Evolutionary conservation across 2,888 invertebrate genomes (phyloP).

Genomic region (Epinotia demarniana): DNA sequence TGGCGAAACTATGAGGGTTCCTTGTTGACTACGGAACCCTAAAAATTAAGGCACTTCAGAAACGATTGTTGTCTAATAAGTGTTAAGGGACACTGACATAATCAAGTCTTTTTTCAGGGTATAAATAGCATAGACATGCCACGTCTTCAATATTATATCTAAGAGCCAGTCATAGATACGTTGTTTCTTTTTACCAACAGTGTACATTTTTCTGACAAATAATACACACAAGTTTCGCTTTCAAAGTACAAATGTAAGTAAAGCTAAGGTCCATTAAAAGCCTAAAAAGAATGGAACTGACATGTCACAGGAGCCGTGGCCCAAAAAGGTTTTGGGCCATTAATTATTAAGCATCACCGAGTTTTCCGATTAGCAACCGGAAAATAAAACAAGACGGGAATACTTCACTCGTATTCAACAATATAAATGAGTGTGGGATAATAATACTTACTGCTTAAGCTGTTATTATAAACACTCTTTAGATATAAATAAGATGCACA

Average conservation of each 20-base stretch:
- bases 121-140: too few species aligned
- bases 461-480: not conserved
- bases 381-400: constrained; percentile 12
- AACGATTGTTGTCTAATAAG: too few species aligned
- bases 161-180: too few species aligned
- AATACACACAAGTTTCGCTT: not conserved
- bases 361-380: constrained; percentile 15
- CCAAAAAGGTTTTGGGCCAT: constrained; percentile 6
- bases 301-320: not conserved
- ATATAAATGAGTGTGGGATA: not conserved
- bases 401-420: not conserved
- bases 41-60: too few species aligned
- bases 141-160: too few species aligned
- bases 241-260: not conserved
- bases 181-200: too few species aligned
- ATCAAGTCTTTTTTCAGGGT: too few species aligned
- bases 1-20: too few species aligned
- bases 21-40: too few species aligned
- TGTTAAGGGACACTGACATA: too few species aligned
- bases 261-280: not conserved
- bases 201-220: too few species aligned
- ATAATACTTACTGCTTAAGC: not conserved
- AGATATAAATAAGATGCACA: not conserved
- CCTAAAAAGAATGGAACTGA: constrained; percentile 3
- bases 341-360: constrained; percentile 24